Evolutionary conservation across 2,797 vertebrate species (phyloP), one percentile per base, ranked within the genome.

Genomic region (Tiaroga cobitis): DNA sequence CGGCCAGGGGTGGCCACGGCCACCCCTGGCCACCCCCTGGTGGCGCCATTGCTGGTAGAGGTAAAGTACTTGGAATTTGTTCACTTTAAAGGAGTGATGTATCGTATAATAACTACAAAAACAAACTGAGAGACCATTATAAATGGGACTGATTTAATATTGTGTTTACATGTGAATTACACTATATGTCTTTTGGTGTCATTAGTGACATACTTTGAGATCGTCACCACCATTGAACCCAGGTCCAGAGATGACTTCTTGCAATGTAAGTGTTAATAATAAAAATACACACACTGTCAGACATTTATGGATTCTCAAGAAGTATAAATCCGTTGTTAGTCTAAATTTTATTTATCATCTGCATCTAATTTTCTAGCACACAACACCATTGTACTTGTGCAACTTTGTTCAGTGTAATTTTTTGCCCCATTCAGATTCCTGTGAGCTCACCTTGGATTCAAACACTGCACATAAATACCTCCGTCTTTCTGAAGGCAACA

Each of bases 171-270:
- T 79, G 26, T n/a, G 16, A 56, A 24, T 67, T 65, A 67, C 10
- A 67, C 13, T 80, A 11, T 49, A 9, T 49, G 37, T 19, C 5
- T 75, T 3, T 77, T 82, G 19, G 39, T 51, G 78, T 15, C n/a
- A 78, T 16, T 69, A 80, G 75, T 88, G 18, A 74, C 82, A 69
- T 81, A 82, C 72, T 82, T 82, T 26, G 54, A 85, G 39, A 86
- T 88, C 26, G 51, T 88, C 24, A 61, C 75, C 26, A 3, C 18
- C 11, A 4, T 3, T 74, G 72, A 46, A 70, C 75, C 77, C 16
- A 76, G 49, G 61, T 86, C 87, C 18, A 83, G 81, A 80, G 87
- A 83, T 2, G 84, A 88, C 39, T 77, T 88, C 69, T 65, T 88
- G 76, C 84, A 83, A 29, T 88, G 87, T 88, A 80, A 61, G 87